Base-by-base conservation (phyloP, 2,113 vertebrate genomes). In the Etheostoma spectabile region DNA sequence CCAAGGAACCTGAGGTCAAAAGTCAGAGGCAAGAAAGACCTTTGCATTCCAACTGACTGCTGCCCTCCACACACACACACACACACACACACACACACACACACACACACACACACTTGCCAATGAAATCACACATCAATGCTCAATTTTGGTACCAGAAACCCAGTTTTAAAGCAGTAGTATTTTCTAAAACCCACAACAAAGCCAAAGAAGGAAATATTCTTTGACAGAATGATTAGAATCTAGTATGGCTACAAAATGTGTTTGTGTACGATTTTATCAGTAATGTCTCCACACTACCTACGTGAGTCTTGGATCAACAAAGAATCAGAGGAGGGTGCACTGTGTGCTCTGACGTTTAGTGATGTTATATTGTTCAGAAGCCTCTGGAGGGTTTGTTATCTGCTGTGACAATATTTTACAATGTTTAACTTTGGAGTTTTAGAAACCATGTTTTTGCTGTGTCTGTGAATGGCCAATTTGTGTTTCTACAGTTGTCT, bases 21-120 rank as follows among this genome's bases (percentile, higher is more conserved):
- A 72, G 93, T 93, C 93, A 94, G 62, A 84, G 68, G 65, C 82
- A 85, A 92, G 87, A 85, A 76, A 87, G 93, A 93, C 90, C 92
- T 85, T 79, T 85, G 88, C 93, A 95, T 95, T 94, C 93, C 93
- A 90, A 66, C 60, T 76, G 82, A 90, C 90, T 77, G 71, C 85
- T 88, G 80, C 86, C 85, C 86, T 82, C 67, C 69, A 66, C 56
- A 55, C 21, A 77, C 63, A 42, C 55, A 53, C 55, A 51, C 49
- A 64, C 59, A 71, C 57, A 61, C 35, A 56, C 66, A 68, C 74
- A 63, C 80, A 77, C 76, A 51, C 63, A 78, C 59, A 77, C 33
- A 73, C 35, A 15, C 69, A 75, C 67, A 30, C 79, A 57, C 66
- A 78, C 71, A 72, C 74, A 70, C 48, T 63, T 27, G 48, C 48